Evolutionary conservation across 2,113 vertebrate species (phyloP), one percentile per base, ranked within the genome.

Genomic region (Penelope pileata): DNA sequence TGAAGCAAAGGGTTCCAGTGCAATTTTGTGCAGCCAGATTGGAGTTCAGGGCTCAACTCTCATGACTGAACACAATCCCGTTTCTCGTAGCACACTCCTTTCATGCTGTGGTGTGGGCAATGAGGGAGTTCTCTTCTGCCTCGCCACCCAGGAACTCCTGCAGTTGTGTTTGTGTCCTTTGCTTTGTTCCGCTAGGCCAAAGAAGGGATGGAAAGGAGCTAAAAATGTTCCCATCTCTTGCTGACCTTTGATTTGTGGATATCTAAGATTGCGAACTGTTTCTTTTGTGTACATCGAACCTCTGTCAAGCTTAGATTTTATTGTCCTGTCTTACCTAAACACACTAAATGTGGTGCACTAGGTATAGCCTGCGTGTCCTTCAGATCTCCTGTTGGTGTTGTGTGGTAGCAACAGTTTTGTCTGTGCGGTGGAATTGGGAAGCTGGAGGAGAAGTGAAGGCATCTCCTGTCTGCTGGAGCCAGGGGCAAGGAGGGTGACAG

Each of bases 31-130:
- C 32, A 76, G 64, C 6, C 23, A 38, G 7, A 42, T 6, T 29
- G 13, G 32, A 4, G 22, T 63, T 18, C 2, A 1, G 29, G 19
- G 36, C 38, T 23, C 30, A 30, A 32, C 4, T 76, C 6, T 73
- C 6, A 1, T 0, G 5, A 32, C 13, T 1, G 2, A 59, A 56
- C 4, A 5, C 1, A 2, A 2, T 79, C 36, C 6, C 23, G 2
- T 63, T 85, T 58, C 36, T 77, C 36, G 19, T 19, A 6, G 15
- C 5, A 6, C 26, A 6, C 5, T 69, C 21, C 26, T 77, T 68
- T 60, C 26, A 8, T 14, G 43, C 26, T 12, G 14, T 47, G 17
- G 1, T 48, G 24, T 29, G 30, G 77, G 23, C 23, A 63, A 34
- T 19, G 64, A 70, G 29, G 16, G 12, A 60, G 24, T 51, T 82